These are phyloP conservation scores for Thalpophila matura DNA, from an alignment of 2,888 invertebrate species.

Conservation along the genomic window DNA sequence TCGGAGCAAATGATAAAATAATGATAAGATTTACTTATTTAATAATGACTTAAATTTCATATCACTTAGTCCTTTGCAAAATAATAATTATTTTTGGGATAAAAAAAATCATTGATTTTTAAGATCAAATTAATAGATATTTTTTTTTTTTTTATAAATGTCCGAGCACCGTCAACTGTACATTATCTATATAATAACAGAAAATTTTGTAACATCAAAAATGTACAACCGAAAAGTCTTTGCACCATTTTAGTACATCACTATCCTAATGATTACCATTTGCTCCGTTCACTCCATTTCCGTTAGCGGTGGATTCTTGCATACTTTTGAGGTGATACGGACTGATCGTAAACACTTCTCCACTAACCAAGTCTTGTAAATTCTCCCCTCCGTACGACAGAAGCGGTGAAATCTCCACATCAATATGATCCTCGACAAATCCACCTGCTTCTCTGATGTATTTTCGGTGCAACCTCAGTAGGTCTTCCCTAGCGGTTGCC, in stretches of 20 bases:
- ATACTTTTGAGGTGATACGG: constrained; percentile 92
- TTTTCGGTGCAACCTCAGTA: constrained; percentile 94
- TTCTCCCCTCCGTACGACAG: constrained; percentile 98
- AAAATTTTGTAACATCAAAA: constrained; percentile 12
- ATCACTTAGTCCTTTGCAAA: constrained; percentile 46
- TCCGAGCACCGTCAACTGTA: background rate
- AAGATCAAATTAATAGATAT: constrained; percentile 2
- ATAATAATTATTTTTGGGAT: background rate
- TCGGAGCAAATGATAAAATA: constrained; percentile 40
- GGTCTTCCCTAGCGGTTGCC: constrained; percentile 95
- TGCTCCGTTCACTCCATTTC: constrained; percentile 80
- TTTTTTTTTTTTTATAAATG: background rate
- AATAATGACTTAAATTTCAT: constrained; percentile 61
- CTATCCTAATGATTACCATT: constrained; percentile 74
- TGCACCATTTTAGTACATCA: background rate
- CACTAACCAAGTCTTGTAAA: constrained; percentile 92
- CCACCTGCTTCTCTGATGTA: constrained; percentile 96
- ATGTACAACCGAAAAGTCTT: constrained; percentile 15
- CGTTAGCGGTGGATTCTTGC: constrained; percentile 78
- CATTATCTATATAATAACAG: background rate
- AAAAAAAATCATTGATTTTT: background rate
- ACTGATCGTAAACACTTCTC: constrained; percentile 92
- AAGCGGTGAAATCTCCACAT: constrained; percentile 97
- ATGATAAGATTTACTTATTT: constrained; percentile 42
- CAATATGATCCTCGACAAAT: constrained; percentile 91